A percentile compares a stretch with the other conserved stretches of the same genome.
Evolutionary conservation across 2,113 vertebrate genomes (phyloP).

Genomic region (Sinocyclocheilus anshuiensis): DNA sequence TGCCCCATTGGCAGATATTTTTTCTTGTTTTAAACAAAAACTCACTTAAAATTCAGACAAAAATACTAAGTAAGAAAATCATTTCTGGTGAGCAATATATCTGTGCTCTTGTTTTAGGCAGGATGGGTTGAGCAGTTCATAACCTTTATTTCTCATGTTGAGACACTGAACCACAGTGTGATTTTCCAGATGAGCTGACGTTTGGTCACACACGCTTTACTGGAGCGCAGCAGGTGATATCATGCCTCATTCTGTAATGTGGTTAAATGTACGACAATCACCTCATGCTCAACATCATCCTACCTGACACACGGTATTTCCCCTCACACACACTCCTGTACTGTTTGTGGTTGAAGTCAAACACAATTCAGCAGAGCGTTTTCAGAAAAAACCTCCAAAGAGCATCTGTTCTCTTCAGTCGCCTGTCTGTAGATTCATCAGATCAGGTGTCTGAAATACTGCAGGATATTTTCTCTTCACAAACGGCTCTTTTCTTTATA

Average conservation of each 20-base stretch:
- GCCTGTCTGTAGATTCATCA: slow-evolving; percentile 49
- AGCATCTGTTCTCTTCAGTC: neutral
- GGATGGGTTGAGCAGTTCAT: neutral
- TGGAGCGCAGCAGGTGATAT: neutral
- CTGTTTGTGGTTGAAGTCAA: neutral
- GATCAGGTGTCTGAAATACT: slow-evolving; percentile 28
- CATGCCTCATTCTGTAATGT: neutral
- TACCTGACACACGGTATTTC: neutral
- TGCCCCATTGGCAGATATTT: too few species aligned
- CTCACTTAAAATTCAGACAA: neutral
- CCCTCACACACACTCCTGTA: neutral
- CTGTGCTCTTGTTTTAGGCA: neutral
- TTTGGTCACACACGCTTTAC: neutral
- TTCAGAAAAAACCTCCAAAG: neutral
- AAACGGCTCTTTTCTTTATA: too few species aligned
- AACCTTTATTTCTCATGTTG: neutral
- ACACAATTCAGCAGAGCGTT: neutral
- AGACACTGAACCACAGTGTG: neutral
- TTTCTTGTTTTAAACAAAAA: neutral
- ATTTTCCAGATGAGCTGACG: neutral
- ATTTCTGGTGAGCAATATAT: neutral
- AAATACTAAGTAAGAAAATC: too few species aligned
- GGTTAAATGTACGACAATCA: neutral
- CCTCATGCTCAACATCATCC: neutral
- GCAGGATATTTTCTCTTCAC: too few species aligned